A percentile compares a stretch with the other conserved stretches of the same genome.
Evolutionary conservation across 1,140 invertebrate species (phyloP).

Genomic region (Heliothis subflexa): DNA sequence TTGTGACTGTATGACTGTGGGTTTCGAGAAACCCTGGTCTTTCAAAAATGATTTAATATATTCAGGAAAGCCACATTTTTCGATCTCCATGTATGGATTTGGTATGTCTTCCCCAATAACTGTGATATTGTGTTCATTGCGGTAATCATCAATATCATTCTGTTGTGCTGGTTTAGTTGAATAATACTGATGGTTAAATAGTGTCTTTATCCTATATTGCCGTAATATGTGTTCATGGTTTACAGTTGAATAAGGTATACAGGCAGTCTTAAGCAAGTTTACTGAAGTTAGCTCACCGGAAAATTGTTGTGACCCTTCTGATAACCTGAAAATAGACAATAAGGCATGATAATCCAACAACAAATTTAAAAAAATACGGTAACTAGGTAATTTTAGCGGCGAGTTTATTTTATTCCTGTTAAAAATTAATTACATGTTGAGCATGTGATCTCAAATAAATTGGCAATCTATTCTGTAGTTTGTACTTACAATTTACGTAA

Average conservation of each 20-base stretch:
- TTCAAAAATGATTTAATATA: conserved; percentile 91
- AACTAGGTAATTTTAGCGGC: too few relatives aligned
- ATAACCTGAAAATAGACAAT: conserved; percentile 52
- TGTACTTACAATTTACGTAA: conserved; percentile 51
- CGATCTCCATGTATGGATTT: conserved; percentile 84
- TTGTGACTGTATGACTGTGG: conserved; percentile 95
- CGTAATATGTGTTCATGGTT: conserved; percentile 34
- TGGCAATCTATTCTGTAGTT: conserved; percentile 14
- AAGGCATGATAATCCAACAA: not conserved
- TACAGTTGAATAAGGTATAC: conserved; percentile 41
- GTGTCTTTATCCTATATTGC: conserved; percentile 25
- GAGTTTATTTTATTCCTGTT: not conserved
- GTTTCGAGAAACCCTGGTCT: conserved; percentile 92
- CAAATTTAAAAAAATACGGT: too few relatives aligned
- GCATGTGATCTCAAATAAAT: conserved; percentile 14
- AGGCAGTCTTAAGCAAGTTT: conserved; percentile 25
- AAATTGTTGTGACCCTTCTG: conserved; percentile 51
- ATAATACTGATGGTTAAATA: conserved; percentile 57
- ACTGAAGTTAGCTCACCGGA: conserved; percentile 8
- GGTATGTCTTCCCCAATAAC: conserved; percentile 78
- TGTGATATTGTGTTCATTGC: conserved; percentile 78
- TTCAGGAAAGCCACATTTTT: conserved; percentile 92
- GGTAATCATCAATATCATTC: conserved; percentile 66
- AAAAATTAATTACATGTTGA: not conserved
- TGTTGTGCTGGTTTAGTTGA: conserved; percentile 67